A percentile compares a stretch with the other conserved stretches of the same genome.
Conservation (phyloP, 2,797 vertebrate genomes). For the Semaprochilodus insignis region DNA sequence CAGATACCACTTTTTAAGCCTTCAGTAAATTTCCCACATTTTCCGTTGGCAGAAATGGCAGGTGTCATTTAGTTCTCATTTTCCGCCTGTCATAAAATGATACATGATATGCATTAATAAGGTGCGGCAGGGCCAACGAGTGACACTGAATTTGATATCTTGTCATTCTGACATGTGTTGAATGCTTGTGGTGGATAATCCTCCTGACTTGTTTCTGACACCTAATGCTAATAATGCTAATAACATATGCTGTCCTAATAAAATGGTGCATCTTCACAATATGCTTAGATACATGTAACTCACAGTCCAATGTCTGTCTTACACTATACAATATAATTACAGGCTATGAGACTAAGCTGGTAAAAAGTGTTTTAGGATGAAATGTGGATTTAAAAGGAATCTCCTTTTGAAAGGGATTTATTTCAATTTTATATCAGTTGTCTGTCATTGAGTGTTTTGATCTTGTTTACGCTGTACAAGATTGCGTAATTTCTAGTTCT, state of each 20-base stretch:
- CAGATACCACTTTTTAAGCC: constrained; percentile 75
- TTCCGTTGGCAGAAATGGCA: constrained; percentile 68
- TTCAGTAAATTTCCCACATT: constrained; percentile 76
- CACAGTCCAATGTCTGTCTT: neutral
- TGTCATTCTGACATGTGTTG: constrained; percentile 62
- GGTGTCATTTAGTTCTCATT: constrained; percentile 70
- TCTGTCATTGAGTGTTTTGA: too few relatives aligned
- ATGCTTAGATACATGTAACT: neutral
- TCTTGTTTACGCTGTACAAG: too few relatives aligned
- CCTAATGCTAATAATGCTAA: neutral
- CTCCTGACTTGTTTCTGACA: neutral
- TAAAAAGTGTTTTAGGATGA: too few relatives aligned
- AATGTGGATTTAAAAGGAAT: too few relatives aligned
- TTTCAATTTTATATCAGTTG: too few relatives aligned
- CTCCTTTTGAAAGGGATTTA: too few relatives aligned
- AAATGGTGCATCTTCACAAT: neutral
- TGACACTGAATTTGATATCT: constrained; percentile 66
- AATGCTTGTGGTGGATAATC: constrained; percentile 60
- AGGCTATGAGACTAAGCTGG: too few relatives aligned
- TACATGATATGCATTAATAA: constrained; percentile 66
- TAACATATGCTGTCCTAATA: neutral
- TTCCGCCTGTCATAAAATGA: constrained; percentile 68
- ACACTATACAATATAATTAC: too few relatives aligned
- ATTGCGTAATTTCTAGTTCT: too few relatives aligned
- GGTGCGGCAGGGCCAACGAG: constrained; percentile 60